Evolutionary conservation across 2,888 invertebrate species (phyloP), one percentile per base, ranked within the genome.

Genomic region (Rhabditophanes sp.): DNA sequence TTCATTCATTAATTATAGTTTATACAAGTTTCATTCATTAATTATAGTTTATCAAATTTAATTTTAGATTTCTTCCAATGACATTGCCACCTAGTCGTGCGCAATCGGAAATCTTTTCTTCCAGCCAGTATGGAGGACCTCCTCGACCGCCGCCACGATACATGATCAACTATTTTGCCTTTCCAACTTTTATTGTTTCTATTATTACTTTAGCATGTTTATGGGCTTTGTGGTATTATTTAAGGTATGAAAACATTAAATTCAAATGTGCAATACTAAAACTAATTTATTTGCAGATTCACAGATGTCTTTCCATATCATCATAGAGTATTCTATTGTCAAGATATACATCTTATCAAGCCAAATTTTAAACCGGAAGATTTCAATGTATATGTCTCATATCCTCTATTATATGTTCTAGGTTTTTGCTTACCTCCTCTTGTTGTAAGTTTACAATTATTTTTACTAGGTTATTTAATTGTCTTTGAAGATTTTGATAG

Each of bases 141-240:
- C 20, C 18, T 15, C 31, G 14, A 12, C 39, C 38, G 11, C 38
- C 35, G 19, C 35, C 35, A 9, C 40, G 39, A 11, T 39, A 42
- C 25, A 38, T 41, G 12, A 49, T 65, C 41, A 64, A 64, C 44
- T 63, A 54, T 41, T 64, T 66, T 45, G 56, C 68, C 28, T 52
- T 66, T 34, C 65, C 67, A 19, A 65, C 68, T 6, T 67, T 67
- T 42, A 47, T 67, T 18, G 49, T 69, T 14, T 68, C 69, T 42
- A 40, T 68, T 19, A 49, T 69, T 22, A 65, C 67, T 11, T 48
- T 69, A 9, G 64, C 65, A 14, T 66, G 65, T 43, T 56, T 69
- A 21, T 57, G 66, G 37, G 64, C 67, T 6, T 48, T 69, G 9
- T 69, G 67, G 53, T 68, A 68, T 44, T 68, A 68, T 46, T 51